A percentile compares a stretch with the other conserved stretches of the same genome.
phyloP scores from a whole-genome alignment of 2,888 invertebrate genomes.

The Brachylomia viminalis region DNA sequence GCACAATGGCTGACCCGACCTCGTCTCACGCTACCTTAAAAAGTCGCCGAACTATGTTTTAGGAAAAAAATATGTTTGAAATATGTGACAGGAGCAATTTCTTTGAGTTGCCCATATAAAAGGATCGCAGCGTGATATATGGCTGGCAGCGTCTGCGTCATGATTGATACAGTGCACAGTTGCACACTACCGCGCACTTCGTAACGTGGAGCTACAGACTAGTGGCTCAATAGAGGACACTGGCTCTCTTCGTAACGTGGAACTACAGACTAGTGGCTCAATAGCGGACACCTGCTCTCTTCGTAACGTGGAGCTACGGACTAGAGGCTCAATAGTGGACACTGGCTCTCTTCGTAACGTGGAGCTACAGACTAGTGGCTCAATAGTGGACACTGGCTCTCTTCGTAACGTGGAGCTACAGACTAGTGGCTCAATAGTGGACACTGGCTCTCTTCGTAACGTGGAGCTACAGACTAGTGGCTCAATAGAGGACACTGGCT shows the following conservation, averaged over 20 bases:
- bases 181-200: slow-evolving; percentile 30
- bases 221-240: slow-evolving; percentile 8
- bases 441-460: too few species aligned
- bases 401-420: slow-evolving; percentile 19
- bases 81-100: slow-evolving; percentile 75
- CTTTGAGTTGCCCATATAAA: slow-evolving; percentile 73
- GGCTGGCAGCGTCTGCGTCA: slow-evolving; percentile 48
- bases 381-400: too few species aligned
- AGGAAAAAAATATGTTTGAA: slow-evolving; percentile 65
- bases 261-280: slow-evolving; percentile 9
- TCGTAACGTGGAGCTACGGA: slow-evolving; percentile 15
- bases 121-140: slow-evolving; percentile 76
- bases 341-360: slow-evolving; percentile 19
- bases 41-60: slow-evolving; percentile 63
- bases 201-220: slow-evolving; percentile 12
- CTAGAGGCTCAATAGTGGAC: too few species aligned
- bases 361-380: slow-evolving; percentile 7
- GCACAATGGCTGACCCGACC: slow-evolving; percentile 76
- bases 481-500: too few species aligned
- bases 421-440: too few species aligned
- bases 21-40: slow-evolving; percentile 62
- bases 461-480: slow-evolving; percentile 6
- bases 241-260: slow-evolving; percentile 16
- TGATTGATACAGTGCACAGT: slow-evolving; percentile 59
- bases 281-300: too few species aligned